A percentile compares a stretch with the other conserved stretches of the same genome.
These are phyloP conservation scores for Drosophila fuyamai DNA, from an alignment of 1,140 invertebrate genomes.

Conservation along the genomic window DNA sequence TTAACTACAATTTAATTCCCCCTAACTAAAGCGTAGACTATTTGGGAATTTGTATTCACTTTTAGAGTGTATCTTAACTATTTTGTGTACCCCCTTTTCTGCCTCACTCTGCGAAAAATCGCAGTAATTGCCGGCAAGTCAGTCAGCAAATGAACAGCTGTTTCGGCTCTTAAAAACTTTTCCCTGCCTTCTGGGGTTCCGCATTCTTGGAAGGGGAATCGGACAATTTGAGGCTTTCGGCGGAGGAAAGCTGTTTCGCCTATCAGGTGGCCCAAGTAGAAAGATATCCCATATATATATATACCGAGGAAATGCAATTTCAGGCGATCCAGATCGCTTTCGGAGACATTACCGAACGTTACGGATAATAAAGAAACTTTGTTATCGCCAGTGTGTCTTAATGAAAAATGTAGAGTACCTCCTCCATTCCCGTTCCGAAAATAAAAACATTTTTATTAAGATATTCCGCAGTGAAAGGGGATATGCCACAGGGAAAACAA, in stretches of 20 bases:
- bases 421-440: background rate
- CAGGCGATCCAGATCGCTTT: slow-evolving; percentile 24
- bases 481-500: slow-evolving; percentile 17
- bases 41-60: background rate
- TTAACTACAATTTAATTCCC: too few species aligned
- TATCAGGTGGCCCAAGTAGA: slow-evolving; percentile 8
- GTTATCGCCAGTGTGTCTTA: slow-evolving; percentile 1
- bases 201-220: slow-evolving; percentile 32
- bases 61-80: slow-evolving; percentile 1
- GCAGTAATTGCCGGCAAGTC: slow-evolving; percentile 20
- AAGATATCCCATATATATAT: background rate
- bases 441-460: slow-evolving; percentile 49
- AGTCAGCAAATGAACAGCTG: slow-evolving; percentile 47
- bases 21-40: too few species aligned
- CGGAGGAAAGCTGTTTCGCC: slow-evolving; percentile 30
- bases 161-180: slow-evolving; percentile 31
- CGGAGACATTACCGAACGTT: slow-evolving; percentile 58
- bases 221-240: slow-evolving; percentile 16
- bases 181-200: slow-evolving; percentile 23
- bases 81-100: background rate
- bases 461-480: slow-evolving; percentile 22
- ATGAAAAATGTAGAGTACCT: background rate
- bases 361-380: slow-evolving; percentile 40
- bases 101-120: slow-evolving; percentile 2
- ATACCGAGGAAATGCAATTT: background rate